Conservation (phyloP, 2,113 vertebrate species). For the Platichthys stellatus region DNA sequence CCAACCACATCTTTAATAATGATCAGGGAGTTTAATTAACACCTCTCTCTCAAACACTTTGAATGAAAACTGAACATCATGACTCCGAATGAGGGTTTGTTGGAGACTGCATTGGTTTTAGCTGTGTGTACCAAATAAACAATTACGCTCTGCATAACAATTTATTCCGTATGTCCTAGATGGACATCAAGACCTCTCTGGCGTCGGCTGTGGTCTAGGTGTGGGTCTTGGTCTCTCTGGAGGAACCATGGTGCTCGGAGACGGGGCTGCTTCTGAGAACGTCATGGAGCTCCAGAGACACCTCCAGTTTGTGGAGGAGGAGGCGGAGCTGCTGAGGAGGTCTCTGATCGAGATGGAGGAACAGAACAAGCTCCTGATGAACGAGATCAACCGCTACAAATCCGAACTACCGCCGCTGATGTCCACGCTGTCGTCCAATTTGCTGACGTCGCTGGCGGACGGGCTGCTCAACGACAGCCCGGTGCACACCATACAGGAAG, state of each 20-base stretch:
- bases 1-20: no score
- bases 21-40: not conserved
- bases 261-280: slow-evolving; percentile 88
- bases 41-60: no score
- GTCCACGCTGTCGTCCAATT: slow-evolving; percentile 67
- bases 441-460: slow-evolving; percentile 56
- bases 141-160: no score
- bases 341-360: slow-evolving; percentile 97
- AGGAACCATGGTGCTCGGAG: slow-evolving; percentile 58
- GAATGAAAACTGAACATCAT: no score
- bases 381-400: slow-evolving; percentile 93
- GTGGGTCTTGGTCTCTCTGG: slow-evolving; percentile 53
- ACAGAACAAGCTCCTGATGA: slow-evolving; percentile 97
- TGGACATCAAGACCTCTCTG: slow-evolving; percentile 57
- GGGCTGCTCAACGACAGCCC: slow-evolving; percentile 67
- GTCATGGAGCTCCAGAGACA: slow-evolving; percentile 92
- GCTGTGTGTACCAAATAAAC: not conserved
- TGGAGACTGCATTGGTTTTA: not conserved
- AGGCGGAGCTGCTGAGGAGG: slow-evolving; percentile 93
- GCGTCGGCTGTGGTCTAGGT: slow-evolving; percentile 70
- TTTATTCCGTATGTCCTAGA: slow-evolving; percentile 36
- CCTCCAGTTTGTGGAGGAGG: slow-evolving; percentile 98
- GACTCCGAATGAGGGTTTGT: no score
- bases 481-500: slow-evolving; percentile 80
- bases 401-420: slow-evolving; percentile 87